A percentile compares a stretch with the other conserved stretches of the same genome.
Conservation (phyloP, 2,797 vertebrate genomes). For the Ptychobarbus kaznakovi region DNA sequence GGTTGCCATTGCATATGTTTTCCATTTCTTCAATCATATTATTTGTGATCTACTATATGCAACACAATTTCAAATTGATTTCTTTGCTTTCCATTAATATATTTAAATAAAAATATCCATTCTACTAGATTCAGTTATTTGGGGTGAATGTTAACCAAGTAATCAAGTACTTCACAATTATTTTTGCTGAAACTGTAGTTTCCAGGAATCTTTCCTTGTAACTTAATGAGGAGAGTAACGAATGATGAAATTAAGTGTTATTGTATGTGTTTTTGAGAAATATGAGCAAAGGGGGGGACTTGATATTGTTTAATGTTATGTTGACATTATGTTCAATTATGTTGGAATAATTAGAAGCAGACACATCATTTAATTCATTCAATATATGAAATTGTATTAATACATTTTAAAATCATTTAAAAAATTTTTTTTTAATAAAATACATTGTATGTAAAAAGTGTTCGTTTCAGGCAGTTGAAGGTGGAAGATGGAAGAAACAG, state of each 20-base stretch:
- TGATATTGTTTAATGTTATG: not conserved
- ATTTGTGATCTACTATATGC: too few species aligned
- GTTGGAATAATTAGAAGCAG: not conserved
- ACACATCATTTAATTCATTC: not conserved
- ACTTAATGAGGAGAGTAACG: not conserved
- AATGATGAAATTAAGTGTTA: not conserved
- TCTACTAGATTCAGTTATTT: not conserved
- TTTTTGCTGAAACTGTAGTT: not conserved
- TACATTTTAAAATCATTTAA: too few species aligned
- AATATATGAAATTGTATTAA: not conserved
- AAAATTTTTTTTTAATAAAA: too few species aligned
- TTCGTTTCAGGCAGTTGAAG: too few species aligned
- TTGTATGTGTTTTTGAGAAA: not conserved
- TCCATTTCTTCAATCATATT: not conserved
- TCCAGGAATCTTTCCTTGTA: not conserved
- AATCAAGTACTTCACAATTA: not conserved
- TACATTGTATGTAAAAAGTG: too few species aligned
- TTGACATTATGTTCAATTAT: too few species aligned
- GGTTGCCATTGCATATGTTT: not conserved
- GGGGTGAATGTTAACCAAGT: not conserved
- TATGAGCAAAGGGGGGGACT: not conserved
- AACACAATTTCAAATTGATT: not conserved
- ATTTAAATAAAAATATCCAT: not conserved
- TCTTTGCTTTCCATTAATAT: not conserved
- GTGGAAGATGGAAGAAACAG: not conserved